phyloP scores from a whole-genome alignment of 2,113 vertebrate genomes.

The Scartelaos histophorus region DNA sequence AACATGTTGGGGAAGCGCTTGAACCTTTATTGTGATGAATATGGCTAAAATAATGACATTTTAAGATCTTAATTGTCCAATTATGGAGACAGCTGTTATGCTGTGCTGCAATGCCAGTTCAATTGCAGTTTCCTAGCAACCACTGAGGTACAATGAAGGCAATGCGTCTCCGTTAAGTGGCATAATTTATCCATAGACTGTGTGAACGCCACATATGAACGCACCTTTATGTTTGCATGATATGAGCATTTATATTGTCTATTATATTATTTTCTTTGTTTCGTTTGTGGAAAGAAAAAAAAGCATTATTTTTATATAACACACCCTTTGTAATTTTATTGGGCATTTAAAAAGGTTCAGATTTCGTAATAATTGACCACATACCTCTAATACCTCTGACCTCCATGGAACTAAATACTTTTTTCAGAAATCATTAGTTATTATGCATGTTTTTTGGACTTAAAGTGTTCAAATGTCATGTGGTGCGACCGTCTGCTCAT shows the following conservation, averaged over 20 bases:
- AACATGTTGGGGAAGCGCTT: constrained; percentile 63
- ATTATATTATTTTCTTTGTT: not conserved
- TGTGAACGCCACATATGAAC: constrained; percentile 43
- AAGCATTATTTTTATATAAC: too few species aligned
- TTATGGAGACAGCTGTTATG: constrained; percentile 77
- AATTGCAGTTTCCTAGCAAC: constrained; percentile 84
- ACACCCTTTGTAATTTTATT: too few species aligned
- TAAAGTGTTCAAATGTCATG: too few species aligned
- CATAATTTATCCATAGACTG: constrained; percentile 47
- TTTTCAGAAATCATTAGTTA: too few species aligned
- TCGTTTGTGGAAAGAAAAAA: too few species aligned
- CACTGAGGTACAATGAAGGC: constrained; percentile 69
- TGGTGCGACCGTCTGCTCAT: too few species aligned
- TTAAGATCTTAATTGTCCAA: constrained; percentile 80
- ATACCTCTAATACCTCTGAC: too few species aligned
- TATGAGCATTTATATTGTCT: not conserved
- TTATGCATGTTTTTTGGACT: too few species aligned
- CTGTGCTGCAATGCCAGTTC: constrained; percentile 74
- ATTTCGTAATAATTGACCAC: too few species aligned
- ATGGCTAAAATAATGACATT: constrained; percentile 73
- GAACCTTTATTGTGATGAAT: constrained; percentile 72
- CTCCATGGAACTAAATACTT: too few species aligned
- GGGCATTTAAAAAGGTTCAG: too few species aligned
- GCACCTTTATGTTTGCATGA: constrained; percentile 11
- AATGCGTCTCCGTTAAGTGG: constrained; percentile 71